Base-by-base conservation (phyloP, 2,888 invertebrate species). In the Chrysolina americana region DNA sequence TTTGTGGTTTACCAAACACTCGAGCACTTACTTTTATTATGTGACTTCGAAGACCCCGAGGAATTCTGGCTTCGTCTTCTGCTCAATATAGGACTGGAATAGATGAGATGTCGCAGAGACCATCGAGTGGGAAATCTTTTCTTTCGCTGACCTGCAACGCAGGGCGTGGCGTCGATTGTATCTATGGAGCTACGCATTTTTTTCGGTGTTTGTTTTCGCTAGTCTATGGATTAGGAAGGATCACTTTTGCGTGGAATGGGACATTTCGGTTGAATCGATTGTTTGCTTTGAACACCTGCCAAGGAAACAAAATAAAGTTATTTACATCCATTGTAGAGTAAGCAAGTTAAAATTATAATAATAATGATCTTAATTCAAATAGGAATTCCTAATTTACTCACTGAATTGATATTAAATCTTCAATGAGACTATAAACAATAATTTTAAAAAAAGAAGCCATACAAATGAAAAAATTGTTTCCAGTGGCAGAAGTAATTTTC, bases 51-150 rank as follows among this genome's bases (percentile, higher is more conserved):
- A 8, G 85, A 80, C 2, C 84, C 82, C 2, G 83, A 83, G 6
- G 83, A 77, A 70, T 82, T 85, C 62, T 84, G 84, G 50, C 84
- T 83, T 63, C 93, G 90, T 82, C 93, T 90, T 68, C 93, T 89
- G 48, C 92, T 93, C 71, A 93, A 90, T 21, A 94, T 89, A 3
- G 94, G 94, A 86, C 93, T 93, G 81, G 93, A 92, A 74, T 94
- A 92, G 73, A 94, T 90, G 77, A 94, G 88, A 76, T 93, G 90
- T 64, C 94, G 90, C 53, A 94, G 87, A 21, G 94, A 94, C 90
- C 93, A 93, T 82, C 93, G 86, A 28, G 90, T 88, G 19, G 86
- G 83, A 80, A 91, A 87, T 17, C 88, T 86, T 70, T 87, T 87
- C 77, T 89, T 89, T 63, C 87, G 86, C 76, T 86, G 86, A 13